phyloP scores from a whole-genome alignment of 2,888 invertebrate genomes.

The Athalia rosae region DNA sequence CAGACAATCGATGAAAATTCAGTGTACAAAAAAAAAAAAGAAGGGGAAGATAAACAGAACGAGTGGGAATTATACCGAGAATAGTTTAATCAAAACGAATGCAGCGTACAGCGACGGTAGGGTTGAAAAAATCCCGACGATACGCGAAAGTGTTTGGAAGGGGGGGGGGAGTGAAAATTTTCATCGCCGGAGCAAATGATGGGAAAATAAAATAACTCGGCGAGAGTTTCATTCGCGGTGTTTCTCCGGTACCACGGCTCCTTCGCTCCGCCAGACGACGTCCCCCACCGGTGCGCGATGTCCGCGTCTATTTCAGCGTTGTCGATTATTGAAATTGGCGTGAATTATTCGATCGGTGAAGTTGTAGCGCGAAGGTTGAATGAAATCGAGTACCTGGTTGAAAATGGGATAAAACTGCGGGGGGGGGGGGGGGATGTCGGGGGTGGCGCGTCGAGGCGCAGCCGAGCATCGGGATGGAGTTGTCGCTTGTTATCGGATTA shows the following conservation, averaged over 20 bases:
- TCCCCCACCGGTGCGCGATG: neutral
- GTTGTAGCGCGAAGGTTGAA: neutral
- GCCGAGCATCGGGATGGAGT: neutral
- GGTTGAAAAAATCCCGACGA: neutral
- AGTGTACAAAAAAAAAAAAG: neutral
- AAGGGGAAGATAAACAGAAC: constrained; percentile 6
- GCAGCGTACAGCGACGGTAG: constrained; percentile 2
- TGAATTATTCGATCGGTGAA: neutral
- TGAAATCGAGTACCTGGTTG: constrained; percentile 5
- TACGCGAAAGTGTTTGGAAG: neutral
- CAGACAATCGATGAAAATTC: neutral
- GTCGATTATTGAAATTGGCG: neutral
- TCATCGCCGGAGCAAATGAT: constrained; percentile 18
- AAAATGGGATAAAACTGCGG: neutral
- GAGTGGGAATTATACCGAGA: constrained; percentile 19
- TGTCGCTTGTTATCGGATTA: constrained; percentile 28
- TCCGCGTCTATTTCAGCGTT: neutral
- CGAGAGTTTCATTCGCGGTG: neutral
- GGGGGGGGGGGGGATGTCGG: neutral
- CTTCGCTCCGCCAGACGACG: neutral
- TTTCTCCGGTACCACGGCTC: neutral
- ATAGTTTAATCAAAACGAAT: constrained; percentile 40
- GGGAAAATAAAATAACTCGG: neutral
- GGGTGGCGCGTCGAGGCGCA: neutral
- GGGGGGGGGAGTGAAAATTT: neutral